Conservation (phyloP, 2,888 invertebrate species). For the Eupithecia vulgata region DNA sequence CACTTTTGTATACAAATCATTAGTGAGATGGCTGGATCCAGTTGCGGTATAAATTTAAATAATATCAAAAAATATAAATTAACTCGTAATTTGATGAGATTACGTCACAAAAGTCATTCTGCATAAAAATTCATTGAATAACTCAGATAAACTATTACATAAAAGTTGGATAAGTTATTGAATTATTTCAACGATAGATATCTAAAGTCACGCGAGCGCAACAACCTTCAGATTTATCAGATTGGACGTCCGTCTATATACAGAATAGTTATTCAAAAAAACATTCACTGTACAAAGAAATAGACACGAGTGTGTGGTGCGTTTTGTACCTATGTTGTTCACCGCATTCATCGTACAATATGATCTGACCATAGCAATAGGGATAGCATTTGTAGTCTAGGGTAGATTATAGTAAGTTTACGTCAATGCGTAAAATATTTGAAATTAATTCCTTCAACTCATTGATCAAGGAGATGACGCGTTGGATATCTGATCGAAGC, state of each 20-base stretch:
- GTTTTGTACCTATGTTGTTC: background rate
- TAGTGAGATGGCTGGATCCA: too few species aligned
- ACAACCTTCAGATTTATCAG: constrained; percentile 55
- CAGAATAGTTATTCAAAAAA: constrained; percentile 9
- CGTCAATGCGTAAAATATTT: background rate
- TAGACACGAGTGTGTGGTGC: background rate
- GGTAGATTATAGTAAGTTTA: background rate
- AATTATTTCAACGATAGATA: constrained; percentile 34
- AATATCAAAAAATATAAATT: too few species aligned
- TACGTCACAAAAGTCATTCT: background rate
- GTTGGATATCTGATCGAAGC: too few species aligned
- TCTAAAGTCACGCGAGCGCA: constrained; percentile 55
- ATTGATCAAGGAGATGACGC: too few species aligned
- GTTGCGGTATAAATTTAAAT: too few species aligned
- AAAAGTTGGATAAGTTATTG: constrained; percentile 38
- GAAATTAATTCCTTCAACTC: too few species aligned
- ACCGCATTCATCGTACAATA: background rate
- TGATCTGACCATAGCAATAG: background rate
- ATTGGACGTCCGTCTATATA: constrained; percentile 45
- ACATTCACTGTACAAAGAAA: constrained; percentile 2
- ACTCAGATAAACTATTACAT: constrained; percentile 29
- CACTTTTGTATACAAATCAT: too few species aligned
- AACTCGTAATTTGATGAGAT: background rate
- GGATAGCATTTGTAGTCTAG: background rate
- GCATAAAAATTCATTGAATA: constrained; percentile 26